These are phyloP conservation scores for Semnopithecus entellus DNA, from an alignment of 2,113 vertebrate species.

Conservation along the genomic window DNA sequence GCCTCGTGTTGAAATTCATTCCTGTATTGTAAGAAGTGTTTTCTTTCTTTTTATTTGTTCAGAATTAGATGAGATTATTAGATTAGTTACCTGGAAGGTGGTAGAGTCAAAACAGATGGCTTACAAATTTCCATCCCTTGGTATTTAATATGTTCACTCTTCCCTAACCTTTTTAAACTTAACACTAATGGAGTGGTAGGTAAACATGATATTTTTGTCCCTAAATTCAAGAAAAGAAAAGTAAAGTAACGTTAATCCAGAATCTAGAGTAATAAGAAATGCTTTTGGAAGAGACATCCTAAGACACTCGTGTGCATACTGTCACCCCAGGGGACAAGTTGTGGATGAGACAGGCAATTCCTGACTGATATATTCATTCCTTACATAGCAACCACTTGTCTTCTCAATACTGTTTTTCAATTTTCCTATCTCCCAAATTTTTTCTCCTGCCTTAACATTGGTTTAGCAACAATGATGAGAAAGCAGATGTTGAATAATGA, in stretches of 20 bases:
- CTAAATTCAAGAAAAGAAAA: not conserved
- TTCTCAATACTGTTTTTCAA: rapidly evolving
- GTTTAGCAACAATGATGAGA: not conserved
- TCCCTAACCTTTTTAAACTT: not conserved
- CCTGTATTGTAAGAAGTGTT: not conserved
- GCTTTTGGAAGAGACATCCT: not conserved
- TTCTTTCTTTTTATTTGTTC: not conserved
- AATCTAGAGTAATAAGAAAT: not conserved
- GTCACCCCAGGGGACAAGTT: not conserved
- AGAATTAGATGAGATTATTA: not conserved
- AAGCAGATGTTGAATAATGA: too few species aligned
- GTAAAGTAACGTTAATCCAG: not conserved
- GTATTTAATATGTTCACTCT: not conserved
- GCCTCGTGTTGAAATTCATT: not conserved
- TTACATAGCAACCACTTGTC: rapidly evolving
- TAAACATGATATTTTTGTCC: not conserved
- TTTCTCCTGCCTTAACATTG: not conserved
- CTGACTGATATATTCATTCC: rapidly evolving
- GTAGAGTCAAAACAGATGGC: not conserved
- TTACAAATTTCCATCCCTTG: not conserved
- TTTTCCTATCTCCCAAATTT: not conserved
- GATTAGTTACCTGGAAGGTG: not conserved
- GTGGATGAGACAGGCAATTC: rapidly evolving
- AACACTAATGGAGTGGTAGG: too few species aligned
- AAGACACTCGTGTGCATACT: rapidly evolving